Conservation (phyloP, 1,140 invertebrate genomes). For the Amphibalanus amphitrite region DNA sequence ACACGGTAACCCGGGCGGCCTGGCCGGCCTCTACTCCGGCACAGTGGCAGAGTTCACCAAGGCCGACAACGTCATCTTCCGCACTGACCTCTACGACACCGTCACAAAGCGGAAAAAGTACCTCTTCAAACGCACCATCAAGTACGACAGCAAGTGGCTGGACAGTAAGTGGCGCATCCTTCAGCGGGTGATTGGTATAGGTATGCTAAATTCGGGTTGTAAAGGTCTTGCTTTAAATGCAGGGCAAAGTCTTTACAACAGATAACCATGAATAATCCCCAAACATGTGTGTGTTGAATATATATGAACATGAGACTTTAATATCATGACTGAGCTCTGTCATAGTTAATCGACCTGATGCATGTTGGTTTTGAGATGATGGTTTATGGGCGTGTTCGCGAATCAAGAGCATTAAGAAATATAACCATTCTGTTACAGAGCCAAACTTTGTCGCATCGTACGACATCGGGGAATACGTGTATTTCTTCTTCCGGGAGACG, state of each 20-base stretch:
- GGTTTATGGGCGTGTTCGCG: no score
- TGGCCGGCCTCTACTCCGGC: slow-evolving; percentile 74
- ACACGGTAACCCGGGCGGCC: slow-evolving; percentile 66
- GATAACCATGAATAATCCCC: no score
- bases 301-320: no score
- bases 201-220: no score
- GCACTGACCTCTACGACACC: slow-evolving; percentile 65
- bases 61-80: slow-evolving; percentile 90
- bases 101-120: slow-evolving; percentile 44
- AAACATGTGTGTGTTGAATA: no score
- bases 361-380: no score
- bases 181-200: no score
- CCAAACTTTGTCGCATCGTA: slow-evolving; percentile 94
- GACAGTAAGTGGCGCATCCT: slow-evolving; percentile 94
- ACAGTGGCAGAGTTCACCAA: slow-evolving; percentile 90
- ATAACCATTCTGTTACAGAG: slow-evolving; percentile 45
- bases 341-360: no score
- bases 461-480: slow-evolving; percentile 79
- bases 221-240: no score
- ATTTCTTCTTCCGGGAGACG: slow-evolving; percentile 93
- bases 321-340: no score
- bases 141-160: slow-evolving; percentile 94
- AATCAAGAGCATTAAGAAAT: no score
- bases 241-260: no score
- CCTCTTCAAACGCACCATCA: slow-evolving; percentile 75